phyloP scores from a whole-genome alignment of 2,113 vertebrate genomes.

The Muntiacus muntjak region DNA sequence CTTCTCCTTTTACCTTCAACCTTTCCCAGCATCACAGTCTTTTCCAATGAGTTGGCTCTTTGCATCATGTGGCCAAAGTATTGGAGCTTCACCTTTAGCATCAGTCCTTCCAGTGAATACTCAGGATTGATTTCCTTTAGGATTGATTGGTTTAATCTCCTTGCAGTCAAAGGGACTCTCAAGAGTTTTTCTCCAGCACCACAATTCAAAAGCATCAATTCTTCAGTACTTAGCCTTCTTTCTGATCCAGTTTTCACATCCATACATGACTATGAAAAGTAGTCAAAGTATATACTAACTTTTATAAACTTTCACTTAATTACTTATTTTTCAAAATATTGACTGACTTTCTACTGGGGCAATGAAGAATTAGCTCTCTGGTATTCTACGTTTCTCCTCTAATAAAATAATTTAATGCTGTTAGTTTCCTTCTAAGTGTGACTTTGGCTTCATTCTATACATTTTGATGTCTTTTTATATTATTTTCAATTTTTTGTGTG shows the following conservation, averaged over 20 bases:
- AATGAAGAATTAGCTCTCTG: background rate
- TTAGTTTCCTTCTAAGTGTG: background rate
- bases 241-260: background rate
- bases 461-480: background rate
- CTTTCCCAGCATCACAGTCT: background rate
- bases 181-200: background rate
- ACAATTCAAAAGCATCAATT: background rate
- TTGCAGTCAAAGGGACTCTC: background rate
- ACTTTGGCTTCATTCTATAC: background rate
- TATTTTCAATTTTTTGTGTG: background rate
- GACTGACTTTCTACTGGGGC: background rate
- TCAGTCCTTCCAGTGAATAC: background rate
- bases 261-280: background rate
- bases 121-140: background rate
- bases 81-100: background rate
- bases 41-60: background rate
- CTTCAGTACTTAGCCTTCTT: background rate
- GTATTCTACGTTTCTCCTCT: background rate
- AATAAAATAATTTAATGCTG: background rate
- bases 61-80: background rate
- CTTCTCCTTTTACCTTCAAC: background rate
- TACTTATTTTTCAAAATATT: background rate
- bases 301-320: background rate
- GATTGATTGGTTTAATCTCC: background rate
- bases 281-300: background rate